Percentiles rank a stretch among this genome's conserved stretches.
Conservation (phyloP, 2,888 invertebrate species). For the Lepetodrilus schrolli region DNA sequence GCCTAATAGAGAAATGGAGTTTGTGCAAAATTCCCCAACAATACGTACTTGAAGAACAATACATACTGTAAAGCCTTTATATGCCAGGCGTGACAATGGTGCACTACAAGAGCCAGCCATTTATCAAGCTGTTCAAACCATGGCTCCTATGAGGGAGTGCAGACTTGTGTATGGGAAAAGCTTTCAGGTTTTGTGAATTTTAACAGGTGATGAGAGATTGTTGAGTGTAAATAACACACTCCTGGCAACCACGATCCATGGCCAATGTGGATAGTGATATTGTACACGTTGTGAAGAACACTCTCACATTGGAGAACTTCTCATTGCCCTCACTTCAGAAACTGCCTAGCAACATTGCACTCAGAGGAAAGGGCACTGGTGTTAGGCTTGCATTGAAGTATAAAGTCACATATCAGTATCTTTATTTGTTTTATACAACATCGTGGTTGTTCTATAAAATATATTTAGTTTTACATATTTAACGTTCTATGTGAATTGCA, state of each 20-base stretch:
- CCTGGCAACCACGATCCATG: neutral
- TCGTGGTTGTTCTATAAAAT: too few relatives aligned
- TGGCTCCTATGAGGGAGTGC: neutral
- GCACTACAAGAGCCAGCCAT: neutral
- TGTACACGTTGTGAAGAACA: slow-evolving; percentile 2
- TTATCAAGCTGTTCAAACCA: neutral
- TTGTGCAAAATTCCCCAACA: too few relatives aligned
- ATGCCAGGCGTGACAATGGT: neutral
- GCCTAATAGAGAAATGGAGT: too few relatives aligned
- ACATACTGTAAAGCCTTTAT: neutral
- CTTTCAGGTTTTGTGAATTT: slow-evolving; percentile 20
- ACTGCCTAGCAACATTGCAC: slow-evolving; percentile 9
- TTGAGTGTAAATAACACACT: slow-evolving; percentile 11
- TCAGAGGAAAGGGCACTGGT: neutral
- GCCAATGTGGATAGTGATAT: neutral
- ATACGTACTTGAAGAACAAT: neutral
- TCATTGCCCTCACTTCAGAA: neutral
- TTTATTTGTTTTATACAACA: too few relatives aligned
- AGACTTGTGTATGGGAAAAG: slow-evolving; percentile 9
- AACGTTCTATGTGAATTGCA: too few relatives aligned
- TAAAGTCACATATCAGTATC: too few relatives aligned
- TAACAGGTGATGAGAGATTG: slow-evolving; percentile 19
- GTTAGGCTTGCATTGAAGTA: too few relatives aligned
- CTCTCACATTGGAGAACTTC: neutral
- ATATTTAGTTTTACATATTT: too few relatives aligned